Base-by-base conservation (phyloP, 2,888 invertebrate genomes). In the Tribolium freemani region DNA sequence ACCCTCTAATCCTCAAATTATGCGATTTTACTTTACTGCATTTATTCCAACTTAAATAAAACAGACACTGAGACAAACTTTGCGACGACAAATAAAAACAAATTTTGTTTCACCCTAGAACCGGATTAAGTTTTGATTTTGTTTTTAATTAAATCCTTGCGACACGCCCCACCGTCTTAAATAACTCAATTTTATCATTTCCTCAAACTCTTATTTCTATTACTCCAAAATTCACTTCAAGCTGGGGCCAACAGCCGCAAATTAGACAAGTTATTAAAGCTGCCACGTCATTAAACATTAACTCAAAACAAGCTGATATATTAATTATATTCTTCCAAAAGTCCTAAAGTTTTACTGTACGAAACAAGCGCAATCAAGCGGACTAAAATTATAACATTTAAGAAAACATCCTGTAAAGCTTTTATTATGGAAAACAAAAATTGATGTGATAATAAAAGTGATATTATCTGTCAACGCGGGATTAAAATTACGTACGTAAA, bases 1-100 rank as follows among this genome's bases (percentile, higher is more conserved):
- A 44, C 16, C 31, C 61, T 16, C 61, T 69, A 64, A 64, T 64
- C 64, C 51, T 10, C 21, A 71, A 71, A 64, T 71, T 71, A 66
- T 71, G 71, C 66, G 64, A 71, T 70, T 56, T 54, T 63, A 63
- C 45, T 16, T 60, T 60, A 57, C 60, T 44, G 60, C 53, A 60
- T 60, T 38, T 60, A 60, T 57, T 57, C 57, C 58, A 51, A 64
- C 56, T 56, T 61, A 56, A 56, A 63, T 53, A 30, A 68, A 50
- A 56, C 48, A 64, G 50, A 50, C 58, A 48, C 50, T 45, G 48
- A 48, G 11, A 20, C 66, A 26, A 66, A 56, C 66, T 66, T 66
- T 56, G 38, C 51, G 10, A 51, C 51, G 45, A 5, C 31, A 54
- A 66, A 66, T 66, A 66, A 66, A 66, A 68, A 57, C 68, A 58